These are phyloP conservation scores for Eupithecia dodoneata DNA, from an alignment of 2,888 invertebrate species.

Conservation along the genomic window DNA sequence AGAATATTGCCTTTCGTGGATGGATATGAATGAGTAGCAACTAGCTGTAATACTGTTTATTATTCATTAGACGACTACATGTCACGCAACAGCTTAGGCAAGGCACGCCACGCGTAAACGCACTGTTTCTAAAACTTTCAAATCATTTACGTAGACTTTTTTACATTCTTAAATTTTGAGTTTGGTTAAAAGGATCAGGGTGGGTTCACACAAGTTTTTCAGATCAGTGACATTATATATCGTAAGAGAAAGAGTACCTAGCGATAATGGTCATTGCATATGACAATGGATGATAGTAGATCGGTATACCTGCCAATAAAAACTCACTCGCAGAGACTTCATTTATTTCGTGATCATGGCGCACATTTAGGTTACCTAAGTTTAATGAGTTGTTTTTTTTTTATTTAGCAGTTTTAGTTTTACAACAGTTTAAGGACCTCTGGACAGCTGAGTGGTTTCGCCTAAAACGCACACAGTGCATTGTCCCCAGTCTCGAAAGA, in stretches of 20 bases:
- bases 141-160: not conserved
- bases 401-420: not conserved
- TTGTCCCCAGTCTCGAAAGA: not conserved
- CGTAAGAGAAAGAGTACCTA: not conserved
- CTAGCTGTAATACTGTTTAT: slow-evolving; percentile 78
- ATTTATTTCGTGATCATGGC: not conserved
- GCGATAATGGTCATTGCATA: not conserved
- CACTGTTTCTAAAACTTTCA: slow-evolving; percentile 74
- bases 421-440: not conserved
- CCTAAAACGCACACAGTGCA: not conserved
- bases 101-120: slow-evolving; percentile 70
- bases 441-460: not conserved
- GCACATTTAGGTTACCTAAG: not conserved
- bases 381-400: not conserved
- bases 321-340: not conserved
- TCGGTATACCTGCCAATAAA: not conserved
- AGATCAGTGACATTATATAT: not conserved
- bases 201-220: not conserved
- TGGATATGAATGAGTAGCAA: slow-evolving; percentile 80
- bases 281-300: not conserved
- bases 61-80: slow-evolving; percentile 81
- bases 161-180: not conserved
- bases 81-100: slow-evolving; percentile 74
- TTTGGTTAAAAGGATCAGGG: not conserved
- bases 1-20: slow-evolving; percentile 75